Percentiles rank a stretch among this genome's conserved stretches.
These are phyloP conservation scores for Noctuana brunneofusca DNA, from an alignment of 2,888 invertebrate genomes.

Conservation along the genomic window DNA sequence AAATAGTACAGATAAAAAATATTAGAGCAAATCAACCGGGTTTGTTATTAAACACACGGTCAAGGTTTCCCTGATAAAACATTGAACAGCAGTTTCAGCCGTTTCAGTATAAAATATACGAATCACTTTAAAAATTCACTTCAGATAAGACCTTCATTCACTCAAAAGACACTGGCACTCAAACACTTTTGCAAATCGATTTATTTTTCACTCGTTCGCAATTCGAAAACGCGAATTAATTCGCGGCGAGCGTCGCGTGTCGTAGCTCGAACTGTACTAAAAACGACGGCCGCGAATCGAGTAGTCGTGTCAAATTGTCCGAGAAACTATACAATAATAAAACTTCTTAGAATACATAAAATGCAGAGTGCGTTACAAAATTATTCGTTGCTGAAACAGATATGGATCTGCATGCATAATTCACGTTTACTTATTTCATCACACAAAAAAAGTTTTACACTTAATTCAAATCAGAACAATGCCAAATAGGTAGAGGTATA, in stretches of 20 bases:
- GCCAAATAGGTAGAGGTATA: no score
- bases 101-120: not conserved
- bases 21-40: not conserved
- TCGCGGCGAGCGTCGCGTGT: slow-evolving; percentile 64
- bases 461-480: no score
- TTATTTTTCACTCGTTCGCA: slow-evolving; percentile 47
- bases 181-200: slow-evolving; percentile 52
- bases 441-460: no score
- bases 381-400: not conserved
- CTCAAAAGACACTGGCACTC: slow-evolving; percentile 55
- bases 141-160: slow-evolving; percentile 25
- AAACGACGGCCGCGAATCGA: slow-evolving; percentile 47
- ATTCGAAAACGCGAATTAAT: slow-evolving; percentile 48
- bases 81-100: not conserved
- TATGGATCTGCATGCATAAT: not conserved
- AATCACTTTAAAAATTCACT: not conserved
- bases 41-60: slow-evolving; percentile 22
- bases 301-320: slow-evolving; percentile 50
- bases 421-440: not conserved
- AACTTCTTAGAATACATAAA: slow-evolving; percentile 12
- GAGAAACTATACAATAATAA: no score
- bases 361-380: not conserved
- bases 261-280: slow-evolving; percentile 72
- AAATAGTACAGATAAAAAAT: not conserved
- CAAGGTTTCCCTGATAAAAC: slow-evolving; percentile 19